A percentile compares a stretch with the other conserved stretches of the same genome.
Evolutionary conservation across 2,113 vertebrate genomes (phyloP).

Genomic region (Sardina pilchardus): DNA sequence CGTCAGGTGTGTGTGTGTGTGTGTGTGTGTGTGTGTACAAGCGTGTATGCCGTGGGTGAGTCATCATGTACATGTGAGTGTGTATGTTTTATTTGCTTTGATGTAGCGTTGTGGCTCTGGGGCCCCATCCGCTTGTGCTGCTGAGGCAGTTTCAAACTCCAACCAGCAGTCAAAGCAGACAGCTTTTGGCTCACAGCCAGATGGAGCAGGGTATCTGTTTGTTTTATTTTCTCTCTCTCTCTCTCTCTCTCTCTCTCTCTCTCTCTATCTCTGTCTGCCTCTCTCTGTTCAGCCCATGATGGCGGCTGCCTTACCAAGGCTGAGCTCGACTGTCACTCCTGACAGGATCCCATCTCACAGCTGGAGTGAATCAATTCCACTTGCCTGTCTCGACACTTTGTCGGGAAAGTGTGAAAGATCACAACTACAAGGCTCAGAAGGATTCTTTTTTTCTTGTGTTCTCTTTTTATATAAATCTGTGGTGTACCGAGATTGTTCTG

Average conservation of each 20-base stretch:
- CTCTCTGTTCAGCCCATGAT: neutral
- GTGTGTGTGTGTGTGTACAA: neutral
- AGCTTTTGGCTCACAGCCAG: neutral
- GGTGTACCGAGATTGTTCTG: neutral
- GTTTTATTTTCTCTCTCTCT: constrained; percentile 2
- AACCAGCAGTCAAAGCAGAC: neutral
- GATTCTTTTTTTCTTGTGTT: neutral
- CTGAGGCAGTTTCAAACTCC: neutral
- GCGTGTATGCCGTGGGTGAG: neutral
- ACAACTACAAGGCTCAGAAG: neutral
- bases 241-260: neutral
- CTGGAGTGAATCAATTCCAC: neutral
- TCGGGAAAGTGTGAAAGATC: neutral
- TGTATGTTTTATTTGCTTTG: neutral
- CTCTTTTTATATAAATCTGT: neutral
- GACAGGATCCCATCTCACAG: constrained; percentile 2
- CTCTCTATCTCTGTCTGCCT: neutral
- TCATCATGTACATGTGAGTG: neutral
- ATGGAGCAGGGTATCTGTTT: constrained; percentile 4
- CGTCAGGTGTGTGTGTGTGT: neutral
- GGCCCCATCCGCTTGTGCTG: neutral
- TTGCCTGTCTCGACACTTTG: neutral
- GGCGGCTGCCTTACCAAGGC: neutral
- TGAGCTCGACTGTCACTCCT: neutral
- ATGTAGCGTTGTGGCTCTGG: neutral